phyloP scores from a whole-genome alignment of 2,797 vertebrate genomes.

The Gila robusta region DNA sequence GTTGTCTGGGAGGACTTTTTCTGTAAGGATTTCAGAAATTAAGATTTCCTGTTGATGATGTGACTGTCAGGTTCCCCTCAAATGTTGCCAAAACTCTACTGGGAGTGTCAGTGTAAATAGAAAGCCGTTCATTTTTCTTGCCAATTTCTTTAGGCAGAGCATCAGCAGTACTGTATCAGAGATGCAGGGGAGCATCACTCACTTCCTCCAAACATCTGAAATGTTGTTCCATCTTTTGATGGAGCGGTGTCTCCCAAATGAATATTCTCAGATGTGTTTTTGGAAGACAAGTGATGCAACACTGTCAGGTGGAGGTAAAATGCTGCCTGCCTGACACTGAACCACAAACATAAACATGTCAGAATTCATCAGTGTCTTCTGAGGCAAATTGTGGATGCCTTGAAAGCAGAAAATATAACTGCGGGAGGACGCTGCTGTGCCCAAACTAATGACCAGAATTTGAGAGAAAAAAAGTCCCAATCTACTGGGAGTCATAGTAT shows the following conservation, averaged over 20 bases:
- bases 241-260: slow-evolving; percentile 49
- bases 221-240: slow-evolving; percentile 56
- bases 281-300: slow-evolving; percentile 51
- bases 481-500: background rate
- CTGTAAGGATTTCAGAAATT: background rate
- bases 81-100: slow-evolving; percentile 6
- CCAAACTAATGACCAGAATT: slow-evolving; percentile 17
- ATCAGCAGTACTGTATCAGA: slow-evolving; percentile 24
- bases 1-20: no score
- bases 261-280: slow-evolving; percentile 44
- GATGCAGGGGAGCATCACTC: slow-evolving; percentile 14
- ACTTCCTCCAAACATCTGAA: slow-evolving; percentile 48
- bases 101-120: background rate
- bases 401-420: slow-evolving; percentile 46
- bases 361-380: slow-evolving; percentile 48
- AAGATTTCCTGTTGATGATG: slow-evolving; percentile 22
- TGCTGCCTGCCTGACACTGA: slow-evolving; percentile 40
- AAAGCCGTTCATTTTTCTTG: slow-evolving; percentile 14
- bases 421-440: slow-evolving; percentile 1
- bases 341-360: slow-evolving; percentile 51
- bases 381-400: slow-evolving; percentile 31
- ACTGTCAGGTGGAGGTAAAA: slow-evolving; percentile 51
- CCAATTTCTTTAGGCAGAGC: slow-evolving; percentile 15
- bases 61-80: slow-evolving; percentile 10
- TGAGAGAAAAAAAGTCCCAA: background rate